Evolutionary conservation across 2,113 vertebrate species (phyloP).

Genomic region (Scopus umbretta): DNA sequence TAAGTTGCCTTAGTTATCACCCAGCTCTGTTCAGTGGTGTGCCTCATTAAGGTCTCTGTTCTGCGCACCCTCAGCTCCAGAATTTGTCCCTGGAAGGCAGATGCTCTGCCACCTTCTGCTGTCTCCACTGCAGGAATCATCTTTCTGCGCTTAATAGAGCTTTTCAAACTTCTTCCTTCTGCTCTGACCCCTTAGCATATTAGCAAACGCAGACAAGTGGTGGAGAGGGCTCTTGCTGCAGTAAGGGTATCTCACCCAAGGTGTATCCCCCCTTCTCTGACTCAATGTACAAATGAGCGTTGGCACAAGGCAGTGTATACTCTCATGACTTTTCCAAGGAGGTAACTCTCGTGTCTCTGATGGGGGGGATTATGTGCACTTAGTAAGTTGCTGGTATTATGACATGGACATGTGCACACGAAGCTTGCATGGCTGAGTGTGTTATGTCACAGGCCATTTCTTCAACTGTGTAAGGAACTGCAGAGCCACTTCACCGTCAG

Average conservation of each 20-base stretch:
- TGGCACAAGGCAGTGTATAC: background rate
- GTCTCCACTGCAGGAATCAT: background rate
- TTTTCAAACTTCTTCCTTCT: background rate
- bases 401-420: background rate
- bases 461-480: background rate
- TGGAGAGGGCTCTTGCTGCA: background rate
- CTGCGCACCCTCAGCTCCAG: background rate
- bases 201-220: background rate
- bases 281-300: background rate
- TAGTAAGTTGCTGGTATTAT: background rate
- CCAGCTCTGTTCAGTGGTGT: background rate
- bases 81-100: background rate
- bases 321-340: background rate
- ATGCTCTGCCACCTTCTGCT: background rate
- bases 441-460: background rate
- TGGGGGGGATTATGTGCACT: background rate
- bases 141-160: background rate
- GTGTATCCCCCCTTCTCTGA: background rate
- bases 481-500: background rate
- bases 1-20: too few relatives aligned
- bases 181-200: background rate
- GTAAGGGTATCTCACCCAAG: background rate
- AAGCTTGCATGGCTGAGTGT: background rate
- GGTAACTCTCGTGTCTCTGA: background rate
- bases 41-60: background rate